Conservation (phyloP, 2,113 vertebrate species). For the Plotosus lineatus region DNA sequence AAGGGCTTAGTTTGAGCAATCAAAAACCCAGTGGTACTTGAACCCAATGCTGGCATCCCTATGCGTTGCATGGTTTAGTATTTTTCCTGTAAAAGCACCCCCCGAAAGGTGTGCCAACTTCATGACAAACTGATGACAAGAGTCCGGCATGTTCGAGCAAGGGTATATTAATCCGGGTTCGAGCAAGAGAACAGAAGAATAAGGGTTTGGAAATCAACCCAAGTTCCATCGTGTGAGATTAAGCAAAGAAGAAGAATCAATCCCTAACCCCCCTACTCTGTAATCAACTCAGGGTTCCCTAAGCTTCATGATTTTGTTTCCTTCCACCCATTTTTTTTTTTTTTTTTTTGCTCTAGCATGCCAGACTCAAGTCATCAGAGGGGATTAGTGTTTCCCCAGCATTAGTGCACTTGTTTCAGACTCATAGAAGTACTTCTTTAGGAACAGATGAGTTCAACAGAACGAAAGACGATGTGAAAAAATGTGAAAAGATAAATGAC, state of each 20-base stretch:
- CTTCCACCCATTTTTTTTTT: not conserved
- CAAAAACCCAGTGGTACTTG: constrained; percentile 1
- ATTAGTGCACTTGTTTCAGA: not conserved
- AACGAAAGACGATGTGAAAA: not conserved
- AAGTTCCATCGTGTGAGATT: not conserved
- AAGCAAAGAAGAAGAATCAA: constrained; percentile 2
- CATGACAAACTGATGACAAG: not conserved
- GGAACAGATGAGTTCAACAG: not conserved
- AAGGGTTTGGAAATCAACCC: not conserved
- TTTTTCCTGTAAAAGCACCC: constrained; percentile 21
- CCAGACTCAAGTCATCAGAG: not conserved
- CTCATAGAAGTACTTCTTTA: not conserved
- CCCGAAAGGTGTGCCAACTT: not conserved
- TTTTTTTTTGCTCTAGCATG: not conserved
- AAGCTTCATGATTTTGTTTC: not conserved
- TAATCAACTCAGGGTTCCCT: not conserved
- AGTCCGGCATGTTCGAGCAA: not conserved
- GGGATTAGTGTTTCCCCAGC: not conserved
- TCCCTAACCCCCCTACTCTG: not conserved
- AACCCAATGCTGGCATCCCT: not conserved
- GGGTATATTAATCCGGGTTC: not conserved
- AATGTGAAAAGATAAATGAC: not conserved
- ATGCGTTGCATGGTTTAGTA: not conserved
- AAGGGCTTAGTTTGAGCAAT: constrained; percentile 24
- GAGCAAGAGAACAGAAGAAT: not conserved